phyloP scores from a whole-genome alignment of 1,140 invertebrate species.

The Leptinotarsa defecta region DNA sequence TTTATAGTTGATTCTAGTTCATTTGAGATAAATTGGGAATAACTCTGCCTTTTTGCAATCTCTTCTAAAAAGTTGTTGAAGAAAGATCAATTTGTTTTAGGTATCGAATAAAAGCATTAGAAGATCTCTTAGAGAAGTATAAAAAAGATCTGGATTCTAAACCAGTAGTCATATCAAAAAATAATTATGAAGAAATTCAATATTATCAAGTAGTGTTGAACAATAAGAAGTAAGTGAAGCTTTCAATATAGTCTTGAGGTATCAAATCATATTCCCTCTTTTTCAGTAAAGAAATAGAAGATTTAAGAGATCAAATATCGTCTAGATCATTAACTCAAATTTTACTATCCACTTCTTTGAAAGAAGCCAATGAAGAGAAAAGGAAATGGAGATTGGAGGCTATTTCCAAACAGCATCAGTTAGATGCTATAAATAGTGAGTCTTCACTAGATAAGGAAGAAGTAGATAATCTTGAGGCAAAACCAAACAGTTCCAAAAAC shows the following conservation, averaged over 20 bases:
- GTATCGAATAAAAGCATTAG: not conserved
- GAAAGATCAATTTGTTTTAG: slow-evolving; percentile 5
- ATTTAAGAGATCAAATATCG: not conserved
- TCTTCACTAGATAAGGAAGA: not conserved
- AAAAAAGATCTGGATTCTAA: slow-evolving; percentile 3
- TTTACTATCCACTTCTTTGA: slow-evolving; percentile 9
- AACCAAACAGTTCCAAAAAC: not conserved
- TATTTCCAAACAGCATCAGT: slow-evolving; percentile 15
- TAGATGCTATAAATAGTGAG: not conserved
- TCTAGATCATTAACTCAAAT: not conserved
- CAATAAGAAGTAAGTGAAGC: slow-evolving; percentile 15
- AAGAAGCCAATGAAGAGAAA: slow-evolving; percentile 20
- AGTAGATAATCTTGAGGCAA: slow-evolving; percentile 1
- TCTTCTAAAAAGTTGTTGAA: too few species aligned
- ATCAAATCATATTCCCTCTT: not conserved
- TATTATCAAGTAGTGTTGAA: slow-evolving; percentile 3
- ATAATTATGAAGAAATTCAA: slow-evolving; percentile 19
- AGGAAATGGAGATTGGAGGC: slow-evolving; percentile 13
- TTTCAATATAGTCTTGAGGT: too few species aligned
- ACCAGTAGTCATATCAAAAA: slow-evolving; percentile 11
- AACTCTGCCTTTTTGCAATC: too few species aligned
- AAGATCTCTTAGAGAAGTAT: slow-evolving; percentile 16
- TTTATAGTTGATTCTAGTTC: too few species aligned
- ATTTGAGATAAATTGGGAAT: too few species aligned
- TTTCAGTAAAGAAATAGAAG: slow-evolving; percentile 23